Percentiles rank a stretch among this genome's conserved stretches.
Evolutionary conservation across 2,888 invertebrate genomes (phyloP).

Genomic region (Bombylius discolor): DNA sequence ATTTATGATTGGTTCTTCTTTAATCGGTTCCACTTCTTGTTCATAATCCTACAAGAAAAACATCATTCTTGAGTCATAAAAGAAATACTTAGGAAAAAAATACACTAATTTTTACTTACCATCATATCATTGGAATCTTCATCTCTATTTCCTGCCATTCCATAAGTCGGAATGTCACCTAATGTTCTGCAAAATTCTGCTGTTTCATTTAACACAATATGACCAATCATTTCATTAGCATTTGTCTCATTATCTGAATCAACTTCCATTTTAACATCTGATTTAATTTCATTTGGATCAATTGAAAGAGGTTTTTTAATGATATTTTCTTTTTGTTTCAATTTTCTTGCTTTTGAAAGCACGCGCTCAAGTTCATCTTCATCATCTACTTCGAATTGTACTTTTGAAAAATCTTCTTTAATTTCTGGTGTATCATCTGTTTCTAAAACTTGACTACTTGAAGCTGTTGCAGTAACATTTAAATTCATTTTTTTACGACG

Average conservation of each 20-base stretch:
- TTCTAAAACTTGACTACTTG: slow-evolving; percentile 33
- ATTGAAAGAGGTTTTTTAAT: slow-evolving; percentile 26
- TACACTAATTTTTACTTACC: slow-evolving; percentile 12
- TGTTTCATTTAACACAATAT: slow-evolving; percentile 79
- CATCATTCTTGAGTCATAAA: neutral
- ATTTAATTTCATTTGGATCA: slow-evolving; percentile 38
- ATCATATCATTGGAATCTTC: slow-evolving; percentile 56
- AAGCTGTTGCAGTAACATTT: slow-evolving; percentile 29
- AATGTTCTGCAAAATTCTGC: slow-evolving; percentile 94
- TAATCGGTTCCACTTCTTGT: slow-evolving; percentile 30
- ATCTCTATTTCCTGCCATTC: slow-evolving; percentile 79
- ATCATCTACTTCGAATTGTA: slow-evolving; percentile 49
- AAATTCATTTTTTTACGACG: slow-evolving; percentile 39
- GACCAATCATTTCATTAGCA: slow-evolving; percentile 27
- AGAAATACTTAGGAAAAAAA: neutral
- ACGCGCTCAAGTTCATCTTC: slow-evolving; percentile 61
- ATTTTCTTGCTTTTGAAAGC: slow-evolving; percentile 55
- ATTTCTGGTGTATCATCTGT: slow-evolving; percentile 51
- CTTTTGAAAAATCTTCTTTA: slow-evolving; percentile 27
- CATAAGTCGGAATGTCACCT: slow-evolving; percentile 91
- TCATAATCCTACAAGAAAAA: slow-evolving; percentile 22
- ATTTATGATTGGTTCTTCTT: slow-evolving; percentile 39
- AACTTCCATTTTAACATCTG: slow-evolving; percentile 47
- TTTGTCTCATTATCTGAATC: slow-evolving; percentile 37
- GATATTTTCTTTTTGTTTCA: slow-evolving; percentile 43